Evolutionary conservation across 2,113 vertebrate genomes (phyloP).

Genomic region (Cariama cristata): DNA sequence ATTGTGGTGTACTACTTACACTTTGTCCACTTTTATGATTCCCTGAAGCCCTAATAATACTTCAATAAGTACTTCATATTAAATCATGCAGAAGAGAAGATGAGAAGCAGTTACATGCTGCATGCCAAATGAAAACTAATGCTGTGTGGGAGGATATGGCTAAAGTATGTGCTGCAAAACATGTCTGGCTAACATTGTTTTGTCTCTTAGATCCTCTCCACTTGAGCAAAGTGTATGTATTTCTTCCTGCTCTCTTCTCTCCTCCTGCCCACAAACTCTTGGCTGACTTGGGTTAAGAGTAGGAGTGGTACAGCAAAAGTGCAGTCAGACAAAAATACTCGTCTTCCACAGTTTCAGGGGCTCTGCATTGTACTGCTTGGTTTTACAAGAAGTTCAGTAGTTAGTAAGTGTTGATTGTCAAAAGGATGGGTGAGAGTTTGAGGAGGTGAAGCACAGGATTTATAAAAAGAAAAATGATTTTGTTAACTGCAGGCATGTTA

Average conservation of each 20-base stretch:
- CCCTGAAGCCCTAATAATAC: constrained; percentile 15
- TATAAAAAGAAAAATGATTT: not conserved
- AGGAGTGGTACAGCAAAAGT: not conserved
- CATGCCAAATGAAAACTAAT: not conserved
- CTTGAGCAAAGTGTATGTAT: not conserved
- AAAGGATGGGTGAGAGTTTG: not conserved
- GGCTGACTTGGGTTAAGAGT: not conserved
- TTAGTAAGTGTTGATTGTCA: not conserved
- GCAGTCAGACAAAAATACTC: not conserved
- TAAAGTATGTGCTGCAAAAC: not conserved
- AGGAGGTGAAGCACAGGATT: not conserved
- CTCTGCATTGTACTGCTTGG: not conserved
- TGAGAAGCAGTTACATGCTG: not conserved
- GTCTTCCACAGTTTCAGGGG: not conserved
- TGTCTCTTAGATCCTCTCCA: constrained; percentile 17
- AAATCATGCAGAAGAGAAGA: not conserved
- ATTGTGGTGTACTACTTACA: not conserved
- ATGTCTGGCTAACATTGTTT: constrained; percentile 36
- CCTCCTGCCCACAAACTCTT: not conserved
- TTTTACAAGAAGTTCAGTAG: not conserved
- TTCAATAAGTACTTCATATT: not conserved
- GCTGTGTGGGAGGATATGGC: constrained; percentile 37
- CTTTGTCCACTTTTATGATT: not conserved
- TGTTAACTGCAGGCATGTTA: not conserved
- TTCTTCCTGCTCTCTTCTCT: constrained; percentile 5